Percentiles rank a stretch among this genome's conserved stretches.
Conservation (phyloP, 2,888 invertebrate species). For the Argynnis bischoffii region DNA sequence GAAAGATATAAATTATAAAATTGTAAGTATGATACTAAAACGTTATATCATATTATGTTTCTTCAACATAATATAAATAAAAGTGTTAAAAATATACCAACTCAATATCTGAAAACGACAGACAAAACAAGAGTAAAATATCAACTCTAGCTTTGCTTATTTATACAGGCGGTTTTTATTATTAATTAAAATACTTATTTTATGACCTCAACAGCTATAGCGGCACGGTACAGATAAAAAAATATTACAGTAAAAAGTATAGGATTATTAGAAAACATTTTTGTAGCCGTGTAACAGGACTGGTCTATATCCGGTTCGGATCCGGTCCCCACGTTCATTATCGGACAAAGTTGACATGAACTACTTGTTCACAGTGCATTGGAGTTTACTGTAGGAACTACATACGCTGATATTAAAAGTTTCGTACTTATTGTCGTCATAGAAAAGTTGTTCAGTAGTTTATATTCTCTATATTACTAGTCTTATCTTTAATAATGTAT, state of each 20-base stretch:
- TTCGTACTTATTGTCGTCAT: constrained; percentile 28
- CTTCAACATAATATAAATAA: not conserved
- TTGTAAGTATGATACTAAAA: no score
- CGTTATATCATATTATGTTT: no score
- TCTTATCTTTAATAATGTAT: not conserved
- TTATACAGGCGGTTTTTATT: constrained; percentile 1
- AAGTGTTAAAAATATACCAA: not conserved
- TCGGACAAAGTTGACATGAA: constrained; percentile 38
- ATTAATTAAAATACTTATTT: not conserved
- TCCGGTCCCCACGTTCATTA: constrained; percentile 33
- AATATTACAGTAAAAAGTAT: not conserved
- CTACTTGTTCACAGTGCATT: constrained; percentile 31
- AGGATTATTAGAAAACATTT: constrained; percentile 19
- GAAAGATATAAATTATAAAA: no score
- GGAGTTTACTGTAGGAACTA: constrained; percentile 26
- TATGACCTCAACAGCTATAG: not conserved
- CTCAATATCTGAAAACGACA: not conserved
- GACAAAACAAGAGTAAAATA: constrained; percentile 6
- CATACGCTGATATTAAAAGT: constrained; percentile 37
- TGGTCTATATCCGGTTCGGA: constrained; percentile 23
- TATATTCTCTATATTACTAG: not conserved
- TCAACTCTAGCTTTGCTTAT: constrained; percentile 9
- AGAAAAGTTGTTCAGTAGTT: constrained; percentile 12
- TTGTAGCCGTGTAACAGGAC: constrained; percentile 26
- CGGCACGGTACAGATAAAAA: not conserved